Percentiles rank a stretch among this genome's conserved stretches.
Evolutionary conservation across 2,113 vertebrate species (phyloP).

Genomic region (Okapia johnstoni): DNA sequence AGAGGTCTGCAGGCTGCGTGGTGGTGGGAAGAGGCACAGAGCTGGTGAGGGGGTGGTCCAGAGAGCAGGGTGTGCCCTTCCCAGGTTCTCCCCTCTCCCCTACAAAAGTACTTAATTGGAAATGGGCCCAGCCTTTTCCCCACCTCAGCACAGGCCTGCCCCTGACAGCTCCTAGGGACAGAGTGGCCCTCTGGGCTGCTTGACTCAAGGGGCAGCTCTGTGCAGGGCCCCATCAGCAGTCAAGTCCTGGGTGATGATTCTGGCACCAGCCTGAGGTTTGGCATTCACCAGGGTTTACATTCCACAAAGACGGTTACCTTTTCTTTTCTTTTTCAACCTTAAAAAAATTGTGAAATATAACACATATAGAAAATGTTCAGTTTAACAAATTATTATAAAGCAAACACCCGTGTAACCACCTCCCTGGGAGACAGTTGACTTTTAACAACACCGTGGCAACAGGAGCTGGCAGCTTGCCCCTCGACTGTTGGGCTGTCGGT

Average conservation of each 20-base stretch:
- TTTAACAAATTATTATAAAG: conserved; percentile 51
- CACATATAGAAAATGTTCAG: conserved; percentile 40
- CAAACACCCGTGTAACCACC: background rate
- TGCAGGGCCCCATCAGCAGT: background rate
- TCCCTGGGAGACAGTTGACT: background rate
- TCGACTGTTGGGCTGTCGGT: background rate
- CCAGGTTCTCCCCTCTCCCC: background rate
- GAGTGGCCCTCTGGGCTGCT: background rate
- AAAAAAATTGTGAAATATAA: conserved; percentile 40
- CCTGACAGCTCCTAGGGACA: background rate
- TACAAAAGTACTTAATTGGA: background rate
- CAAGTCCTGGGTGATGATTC: background rate
- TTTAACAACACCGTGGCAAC: background rate
- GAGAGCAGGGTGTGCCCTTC: background rate
- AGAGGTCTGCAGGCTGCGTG: background rate
- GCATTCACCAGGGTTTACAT: conserved; percentile 32
- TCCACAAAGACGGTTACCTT: background rate
- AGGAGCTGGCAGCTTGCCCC: background rate
- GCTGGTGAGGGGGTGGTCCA: background rate
- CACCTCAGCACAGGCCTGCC: background rate
- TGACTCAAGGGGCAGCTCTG: background rate
- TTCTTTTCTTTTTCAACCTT: background rate
- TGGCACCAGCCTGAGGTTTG: background rate
- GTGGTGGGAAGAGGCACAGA: accelerated
- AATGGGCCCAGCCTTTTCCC: background rate